Conservation (phyloP, 2,888 invertebrate species). For the Heliconius sara region DNA sequence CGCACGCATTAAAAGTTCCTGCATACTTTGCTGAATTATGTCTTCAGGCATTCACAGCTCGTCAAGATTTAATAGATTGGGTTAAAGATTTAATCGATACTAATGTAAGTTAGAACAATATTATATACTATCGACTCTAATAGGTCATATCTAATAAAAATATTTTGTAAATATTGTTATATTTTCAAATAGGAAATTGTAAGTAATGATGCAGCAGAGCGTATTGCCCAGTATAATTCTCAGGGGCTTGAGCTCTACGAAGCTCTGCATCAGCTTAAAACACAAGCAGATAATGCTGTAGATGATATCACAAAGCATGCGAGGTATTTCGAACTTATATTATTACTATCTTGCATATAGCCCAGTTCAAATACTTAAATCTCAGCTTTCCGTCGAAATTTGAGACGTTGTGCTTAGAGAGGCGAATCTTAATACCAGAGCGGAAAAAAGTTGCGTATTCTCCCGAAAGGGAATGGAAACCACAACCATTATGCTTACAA, state of each 20-base stretch:
- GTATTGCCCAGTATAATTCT: constrained; percentile 67
- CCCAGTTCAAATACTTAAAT: neutral
- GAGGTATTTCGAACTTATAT: constrained; percentile 56
- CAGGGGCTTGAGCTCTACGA: constrained; percentile 72
- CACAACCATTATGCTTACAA: neutral
- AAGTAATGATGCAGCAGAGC: constrained; percentile 60
- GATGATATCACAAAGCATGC: constrained; percentile 65
- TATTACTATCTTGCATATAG: constrained; percentile 6
- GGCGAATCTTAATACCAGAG: neutral
- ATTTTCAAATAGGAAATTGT: constrained; percentile 47
- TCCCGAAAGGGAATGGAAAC: neutral
- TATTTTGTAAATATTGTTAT: neutral
- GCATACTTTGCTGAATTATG: constrained; percentile 72
- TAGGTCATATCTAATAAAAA: neutral
- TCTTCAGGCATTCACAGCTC: constrained; percentile 70
- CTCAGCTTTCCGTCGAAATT: neutral
- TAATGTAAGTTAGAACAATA: constrained; percentile 55
- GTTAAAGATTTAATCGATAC: constrained; percentile 66
- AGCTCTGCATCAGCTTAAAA: constrained; percentile 66
- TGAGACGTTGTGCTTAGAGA: neutral
- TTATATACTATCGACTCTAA: neutral
- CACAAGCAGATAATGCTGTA: constrained; percentile 63
- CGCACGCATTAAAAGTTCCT: constrained; percentile 65
- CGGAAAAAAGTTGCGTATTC: too few relatives aligned
- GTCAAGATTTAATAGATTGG: constrained; percentile 79